Evolutionary conservation across 2,888 invertebrate genomes (phyloP).

Genomic region (Hypsopygia costalis): DNA sequence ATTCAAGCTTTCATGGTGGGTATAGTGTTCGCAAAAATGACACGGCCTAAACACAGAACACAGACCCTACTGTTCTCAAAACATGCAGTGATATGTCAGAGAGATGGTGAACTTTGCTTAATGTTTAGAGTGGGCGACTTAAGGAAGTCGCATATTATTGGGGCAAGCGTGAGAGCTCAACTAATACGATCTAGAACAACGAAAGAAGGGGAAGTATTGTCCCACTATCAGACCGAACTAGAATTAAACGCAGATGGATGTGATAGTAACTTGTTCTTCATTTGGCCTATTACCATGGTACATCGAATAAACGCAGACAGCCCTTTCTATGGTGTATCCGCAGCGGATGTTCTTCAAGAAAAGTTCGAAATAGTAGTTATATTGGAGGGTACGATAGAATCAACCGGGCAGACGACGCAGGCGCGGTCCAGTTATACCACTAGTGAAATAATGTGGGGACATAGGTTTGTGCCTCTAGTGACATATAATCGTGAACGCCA

Average conservation of each 20-base stretch:
- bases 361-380: slow-evolving; percentile 91
- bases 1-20: slow-evolving; percentile 91
- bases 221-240: slow-evolving; percentile 90
- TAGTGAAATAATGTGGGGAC: slow-evolving; percentile 90
- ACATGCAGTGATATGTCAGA: slow-evolving; percentile 90
- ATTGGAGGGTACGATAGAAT: slow-evolving; percentile 90
- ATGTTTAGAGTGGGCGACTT: slow-evolving; percentile 95
- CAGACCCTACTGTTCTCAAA: slow-evolving; percentile 94
- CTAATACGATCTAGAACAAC: slow-evolving; percentile 90
- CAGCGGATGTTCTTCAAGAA: slow-evolving; percentile 89
- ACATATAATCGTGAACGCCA: slow-evolving; percentile 87
- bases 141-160: slow-evolving; percentile 94
- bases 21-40: slow-evolving; percentile 94
- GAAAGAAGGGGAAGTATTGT: slow-evolving; percentile 91
- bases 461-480: slow-evolving; percentile 87
- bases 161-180: slow-evolving; percentile 91
- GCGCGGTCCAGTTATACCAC: slow-evolving; percentile 89
- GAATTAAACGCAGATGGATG: slow-evolving; percentile 86
- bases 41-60: slow-evolving; percentile 93
- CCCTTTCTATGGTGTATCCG: slow-evolving; percentile 92
- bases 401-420: slow-evolving; percentile 88
- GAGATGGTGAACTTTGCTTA: slow-evolving; percentile 90
- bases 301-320: slow-evolving; percentile 91
- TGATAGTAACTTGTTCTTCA: slow-evolving; percentile 91
- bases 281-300: slow-evolving; percentile 95